Percentiles rank a stretch among this genome's conserved stretches.
Evolutionary conservation across 2,113 vertebrate genomes (phyloP).

Genomic region (Pedetes capensis): DNA sequence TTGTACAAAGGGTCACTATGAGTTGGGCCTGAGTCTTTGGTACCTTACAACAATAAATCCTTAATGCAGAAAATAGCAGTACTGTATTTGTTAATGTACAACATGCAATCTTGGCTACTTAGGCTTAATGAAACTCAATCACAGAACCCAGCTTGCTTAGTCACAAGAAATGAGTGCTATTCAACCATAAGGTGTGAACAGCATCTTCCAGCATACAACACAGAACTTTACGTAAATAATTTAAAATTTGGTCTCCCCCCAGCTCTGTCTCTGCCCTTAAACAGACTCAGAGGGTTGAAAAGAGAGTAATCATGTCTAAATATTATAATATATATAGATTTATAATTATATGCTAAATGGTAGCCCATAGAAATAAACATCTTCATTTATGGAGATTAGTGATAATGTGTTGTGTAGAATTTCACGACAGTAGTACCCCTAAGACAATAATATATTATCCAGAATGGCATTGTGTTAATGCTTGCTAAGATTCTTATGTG

Average conservation of each 20-base stretch:
- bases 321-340: conserved; percentile 19
- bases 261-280: not conserved
- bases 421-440: conserved; percentile 1
- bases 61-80: not conserved
- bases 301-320: not conserved
- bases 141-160: not conserved
- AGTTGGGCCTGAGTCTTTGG: no score
- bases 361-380: conserved; percentile 1
- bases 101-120: not conserved
- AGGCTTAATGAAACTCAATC: not conserved
- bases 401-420: not conserved
- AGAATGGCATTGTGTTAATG: not conserved
- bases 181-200: not conserved
- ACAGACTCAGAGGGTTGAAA: not conserved
- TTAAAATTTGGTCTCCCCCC: not conserved
- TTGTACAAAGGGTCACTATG: no score
- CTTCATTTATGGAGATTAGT: conserved; percentile 25
- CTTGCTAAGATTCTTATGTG: not conserved
- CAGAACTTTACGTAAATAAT: not conserved
- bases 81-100: conserved; percentile 21
- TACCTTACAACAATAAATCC: no score
- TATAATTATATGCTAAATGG: conserved; percentile 41
- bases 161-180: not conserved
- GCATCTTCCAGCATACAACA: not conserved
- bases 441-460: not conserved